These are phyloP conservation scores for Chirona hameri DNA, from an alignment of 2,888 invertebrate species.

Conservation along the genomic window DNA sequence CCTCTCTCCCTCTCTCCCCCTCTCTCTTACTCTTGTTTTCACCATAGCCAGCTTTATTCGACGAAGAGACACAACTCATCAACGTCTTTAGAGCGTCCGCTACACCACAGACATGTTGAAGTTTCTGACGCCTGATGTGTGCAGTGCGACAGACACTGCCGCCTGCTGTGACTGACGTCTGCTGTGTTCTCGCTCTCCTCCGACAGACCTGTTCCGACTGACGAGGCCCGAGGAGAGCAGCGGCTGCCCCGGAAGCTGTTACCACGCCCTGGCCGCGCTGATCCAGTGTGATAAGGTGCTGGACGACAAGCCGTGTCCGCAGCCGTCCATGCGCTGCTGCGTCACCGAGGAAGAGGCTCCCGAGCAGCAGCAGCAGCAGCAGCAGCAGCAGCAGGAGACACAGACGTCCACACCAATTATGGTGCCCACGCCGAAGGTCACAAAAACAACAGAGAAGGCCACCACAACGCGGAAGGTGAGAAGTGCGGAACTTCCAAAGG, in stretches of 20 bases:
- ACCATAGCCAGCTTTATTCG: too few relatives aligned
- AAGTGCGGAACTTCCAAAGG: too few relatives aligned
- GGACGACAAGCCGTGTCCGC: slow-evolving; percentile 50
- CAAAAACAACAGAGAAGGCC: background rate
- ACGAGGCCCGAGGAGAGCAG: background rate
- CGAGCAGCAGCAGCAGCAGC: background rate
- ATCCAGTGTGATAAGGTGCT: slow-evolving; percentile 76
- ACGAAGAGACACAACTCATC: too few relatives aligned
- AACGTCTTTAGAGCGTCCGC: too few relatives aligned
- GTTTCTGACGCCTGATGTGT: background rate
- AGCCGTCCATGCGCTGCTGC: slow-evolving; percentile 27
- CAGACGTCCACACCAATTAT: too few relatives aligned
- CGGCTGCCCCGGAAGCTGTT: slow-evolving; percentile 53
- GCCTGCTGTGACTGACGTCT: background rate
- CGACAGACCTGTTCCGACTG: slow-evolving; percentile 8
- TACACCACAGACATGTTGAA: too few relatives aligned
- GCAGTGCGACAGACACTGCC: too few relatives aligned
- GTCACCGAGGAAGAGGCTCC: background rate
- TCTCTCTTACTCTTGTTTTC: too few relatives aligned
- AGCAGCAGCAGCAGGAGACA: too few relatives aligned
- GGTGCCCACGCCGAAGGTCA: background rate
- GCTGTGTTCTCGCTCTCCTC: background rate
- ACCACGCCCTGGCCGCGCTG: slow-evolving; percentile 77
- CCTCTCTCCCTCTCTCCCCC: too few relatives aligned
- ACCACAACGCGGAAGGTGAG: background rate